These are phyloP conservation scores for Sepioteuthis lessoniana DNA, from an alignment of 2,888 invertebrate genomes.

Conservation along the genomic window DNA sequence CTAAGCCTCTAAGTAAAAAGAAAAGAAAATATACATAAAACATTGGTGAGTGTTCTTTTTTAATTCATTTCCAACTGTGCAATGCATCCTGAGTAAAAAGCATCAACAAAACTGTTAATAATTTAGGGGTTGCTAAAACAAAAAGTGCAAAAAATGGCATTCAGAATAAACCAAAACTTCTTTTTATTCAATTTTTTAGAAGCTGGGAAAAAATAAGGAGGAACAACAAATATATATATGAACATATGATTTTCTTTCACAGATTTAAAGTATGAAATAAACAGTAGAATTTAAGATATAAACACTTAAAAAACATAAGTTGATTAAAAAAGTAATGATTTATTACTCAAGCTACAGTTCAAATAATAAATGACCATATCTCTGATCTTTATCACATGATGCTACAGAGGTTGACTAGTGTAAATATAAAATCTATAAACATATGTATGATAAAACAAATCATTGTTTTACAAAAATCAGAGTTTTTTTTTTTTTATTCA, in stretches of 20 bases:
- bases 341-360: too few relatives aligned
- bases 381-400: not conserved
- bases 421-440: not conserved
- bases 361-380: not conserved
- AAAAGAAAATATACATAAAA: not conserved
- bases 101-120: not conserved
- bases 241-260: not conserved
- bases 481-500: too few relatives aligned
- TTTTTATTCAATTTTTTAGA: not conserved
- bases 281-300: not conserved
- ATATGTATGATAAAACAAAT: too few relatives aligned
- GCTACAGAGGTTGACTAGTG: not conserved
- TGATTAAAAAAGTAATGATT: not conserved
- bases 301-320: not conserved
- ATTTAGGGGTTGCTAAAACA: not conserved
- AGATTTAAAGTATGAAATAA: not conserved
- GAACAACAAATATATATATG: not conserved
- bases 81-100: not conserved
- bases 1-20: not conserved
- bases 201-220: not conserved
- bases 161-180: not conserved
- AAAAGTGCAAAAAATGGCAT: not conserved
- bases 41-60: not conserved
- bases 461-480: too few relatives aligned
- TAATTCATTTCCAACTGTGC: not conserved